phyloP scores from a whole-genome alignment of 2,888 invertebrate species.

The Cylindroiulus punctatus region DNA sequence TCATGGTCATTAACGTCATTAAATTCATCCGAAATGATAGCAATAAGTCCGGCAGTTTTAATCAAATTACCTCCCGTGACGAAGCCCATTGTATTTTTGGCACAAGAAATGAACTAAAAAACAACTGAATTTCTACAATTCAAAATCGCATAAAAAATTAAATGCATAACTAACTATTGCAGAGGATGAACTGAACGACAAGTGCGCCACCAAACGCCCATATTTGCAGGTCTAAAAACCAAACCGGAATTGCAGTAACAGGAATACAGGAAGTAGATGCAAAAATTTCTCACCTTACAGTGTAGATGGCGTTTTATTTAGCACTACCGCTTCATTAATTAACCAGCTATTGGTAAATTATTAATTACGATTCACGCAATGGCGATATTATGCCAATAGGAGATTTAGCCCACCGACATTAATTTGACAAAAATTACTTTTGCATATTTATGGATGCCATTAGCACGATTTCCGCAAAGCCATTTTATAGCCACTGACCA shows the following conservation, averaged over 20 bases:
- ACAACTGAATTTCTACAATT: background rate
- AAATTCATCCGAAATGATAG: background rate
- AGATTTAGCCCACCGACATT: background rate
- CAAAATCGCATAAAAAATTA: background rate
- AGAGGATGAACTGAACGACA: no score
- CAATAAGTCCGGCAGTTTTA: conserved; percentile 1
- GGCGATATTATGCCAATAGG: background rate
- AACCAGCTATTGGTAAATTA: background rate
- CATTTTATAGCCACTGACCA: background rate
- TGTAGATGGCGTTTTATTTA: no score
- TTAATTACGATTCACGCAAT: background rate
- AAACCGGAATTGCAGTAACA: background rate
- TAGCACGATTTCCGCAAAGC: background rate
- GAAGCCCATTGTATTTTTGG: background rate
- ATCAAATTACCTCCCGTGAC: conserved; percentile 22
- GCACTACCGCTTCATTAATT: background rate
- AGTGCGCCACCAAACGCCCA: background rate
- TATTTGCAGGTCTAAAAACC: background rate
- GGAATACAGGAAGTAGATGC: background rate
- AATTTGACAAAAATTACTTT: background rate
- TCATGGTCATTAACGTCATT: conserved; percentile 32
- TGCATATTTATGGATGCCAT: background rate
- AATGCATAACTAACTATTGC: no score
- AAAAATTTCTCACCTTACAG: no score
- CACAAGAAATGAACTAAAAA: background rate